phyloP scores from a whole-genome alignment of 2,113 vertebrate species.

The Mus spicilegus region DNA sequence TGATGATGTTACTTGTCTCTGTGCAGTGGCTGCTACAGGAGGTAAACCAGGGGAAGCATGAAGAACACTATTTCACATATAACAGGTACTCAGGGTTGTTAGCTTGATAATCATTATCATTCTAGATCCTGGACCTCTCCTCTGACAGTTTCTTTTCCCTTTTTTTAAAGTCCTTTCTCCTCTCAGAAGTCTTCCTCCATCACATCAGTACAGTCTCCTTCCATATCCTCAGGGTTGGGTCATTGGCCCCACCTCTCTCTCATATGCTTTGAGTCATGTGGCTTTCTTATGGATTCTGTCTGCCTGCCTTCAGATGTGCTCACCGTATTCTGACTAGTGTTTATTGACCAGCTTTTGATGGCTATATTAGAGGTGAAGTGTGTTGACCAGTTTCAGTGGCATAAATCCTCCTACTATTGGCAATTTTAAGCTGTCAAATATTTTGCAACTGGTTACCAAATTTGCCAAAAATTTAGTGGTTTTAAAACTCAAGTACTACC shows the following conservation, averaged over 20 bases:
- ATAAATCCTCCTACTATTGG: not conserved
- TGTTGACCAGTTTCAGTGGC: not conserved
- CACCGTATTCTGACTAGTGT: not conserved
- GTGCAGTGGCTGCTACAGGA: not conserved
- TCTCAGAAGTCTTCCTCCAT: not conserved
- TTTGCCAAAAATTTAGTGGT: not conserved
- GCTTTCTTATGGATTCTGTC: not conserved
- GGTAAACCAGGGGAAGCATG: not conserved
- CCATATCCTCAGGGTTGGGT: not conserved
- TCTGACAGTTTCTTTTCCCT: not conserved
- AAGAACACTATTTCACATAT: not conserved
- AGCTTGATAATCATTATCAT: not conserved
- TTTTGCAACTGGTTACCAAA: slow-evolving; percentile 32
- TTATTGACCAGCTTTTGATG: not conserved
- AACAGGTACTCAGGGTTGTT: not conserved
- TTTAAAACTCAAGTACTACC: not conserved
- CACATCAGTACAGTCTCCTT: not conserved
- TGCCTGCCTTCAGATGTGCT: not conserved
- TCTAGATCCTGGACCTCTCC: not conserved
- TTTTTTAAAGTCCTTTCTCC: not conserved
- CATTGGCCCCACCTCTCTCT: not conserved
- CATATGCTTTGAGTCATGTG: not conserved
- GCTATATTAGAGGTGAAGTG: not conserved
- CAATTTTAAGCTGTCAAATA: not conserved
- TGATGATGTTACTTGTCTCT: not conserved